These are phyloP conservation scores for Tetraodon nigroviridis DNA, from an alignment of 2,113 vertebrate species.

Conservation along the genomic window DNA sequence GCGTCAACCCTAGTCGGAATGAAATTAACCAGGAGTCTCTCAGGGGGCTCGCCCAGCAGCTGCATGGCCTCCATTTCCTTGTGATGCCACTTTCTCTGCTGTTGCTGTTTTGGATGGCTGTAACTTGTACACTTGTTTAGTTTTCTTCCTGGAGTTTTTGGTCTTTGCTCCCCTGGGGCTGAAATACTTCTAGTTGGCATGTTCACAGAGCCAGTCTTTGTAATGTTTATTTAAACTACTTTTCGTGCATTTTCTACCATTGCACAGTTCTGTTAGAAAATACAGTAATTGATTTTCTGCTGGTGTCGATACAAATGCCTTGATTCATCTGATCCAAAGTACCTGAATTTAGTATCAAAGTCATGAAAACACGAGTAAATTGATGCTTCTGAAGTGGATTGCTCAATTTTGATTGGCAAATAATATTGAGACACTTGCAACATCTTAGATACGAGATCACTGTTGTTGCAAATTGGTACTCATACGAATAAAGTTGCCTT, in stretches of 20 bases:
- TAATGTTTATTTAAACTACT: constrained; percentile 45
- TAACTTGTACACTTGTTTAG: constrained; percentile 50
- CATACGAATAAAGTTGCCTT: too few species aligned
- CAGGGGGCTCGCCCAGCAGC: constrained; percentile 46
- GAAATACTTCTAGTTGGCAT: constrained; percentile 54
- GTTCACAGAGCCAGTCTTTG: constrained; percentile 59
- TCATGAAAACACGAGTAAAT: too few species aligned
- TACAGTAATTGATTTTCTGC: background rate
- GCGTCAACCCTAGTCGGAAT: constrained; percentile 43
- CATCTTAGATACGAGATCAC: too few species aligned
- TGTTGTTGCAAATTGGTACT: too few species aligned
- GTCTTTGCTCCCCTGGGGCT: constrained; percentile 36
- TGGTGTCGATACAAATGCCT: too few species aligned
- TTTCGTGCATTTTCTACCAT: constrained; percentile 54
- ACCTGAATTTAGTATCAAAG: too few species aligned
- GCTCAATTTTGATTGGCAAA: too few species aligned
- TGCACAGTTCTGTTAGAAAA: constrained; percentile 10
- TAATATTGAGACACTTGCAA: too few species aligned
- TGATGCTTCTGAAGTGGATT: too few species aligned
- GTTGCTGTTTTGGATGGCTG: constrained; percentile 29
- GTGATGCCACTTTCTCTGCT: constrained; percentile 52
- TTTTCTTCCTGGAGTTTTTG: constrained; percentile 38
- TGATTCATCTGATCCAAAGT: too few species aligned
- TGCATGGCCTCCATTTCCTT: constrained; percentile 4
- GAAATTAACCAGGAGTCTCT: constrained; percentile 90